Percentiles rank a stretch among this genome's conserved stretches.
Conservation (phyloP, 1,140 invertebrate genomes). For the Lucilia cuprina region DNA sequence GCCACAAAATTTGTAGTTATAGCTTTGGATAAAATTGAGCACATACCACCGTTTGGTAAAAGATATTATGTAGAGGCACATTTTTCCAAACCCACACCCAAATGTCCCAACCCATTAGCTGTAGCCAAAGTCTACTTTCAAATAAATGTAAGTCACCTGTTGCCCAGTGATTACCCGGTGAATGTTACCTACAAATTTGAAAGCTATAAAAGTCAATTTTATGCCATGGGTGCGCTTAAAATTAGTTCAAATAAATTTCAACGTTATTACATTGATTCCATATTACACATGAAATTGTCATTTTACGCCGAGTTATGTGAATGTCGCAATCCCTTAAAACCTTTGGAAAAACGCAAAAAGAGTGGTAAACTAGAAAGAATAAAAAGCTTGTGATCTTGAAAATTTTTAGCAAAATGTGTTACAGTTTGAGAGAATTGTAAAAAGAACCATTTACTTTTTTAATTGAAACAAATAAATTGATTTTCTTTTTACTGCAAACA, state of each 20-base stretch:
- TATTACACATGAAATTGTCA: conserved; percentile 37
- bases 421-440: background rate
- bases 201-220: background rate
- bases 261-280: conserved; percentile 36
- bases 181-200: conserved; percentile 38
- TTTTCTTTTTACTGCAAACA: background rate
- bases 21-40: conserved; percentile 35
- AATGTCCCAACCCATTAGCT: conserved; percentile 46
- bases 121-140: conserved; percentile 35
- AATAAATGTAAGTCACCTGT: background rate
- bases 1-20: conserved; percentile 15
- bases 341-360: background rate
- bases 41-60: conserved; percentile 44
- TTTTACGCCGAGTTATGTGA: conserved; percentile 37
- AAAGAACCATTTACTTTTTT: background rate
- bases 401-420: background rate
- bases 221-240: background rate
- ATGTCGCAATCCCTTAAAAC: conserved; percentile 28
- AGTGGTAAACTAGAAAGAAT: background rate
- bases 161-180: conserved; percentile 34
- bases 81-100: conserved; percentile 51
- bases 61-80: conserved; percentile 52
- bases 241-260: conserved; percentile 35
- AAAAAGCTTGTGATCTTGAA: background rate
- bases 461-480: conserved; percentile 12